phyloP scores from a whole-genome alignment of 1,140 invertebrate genomes.

The Drosophila tropicalis region DNA sequence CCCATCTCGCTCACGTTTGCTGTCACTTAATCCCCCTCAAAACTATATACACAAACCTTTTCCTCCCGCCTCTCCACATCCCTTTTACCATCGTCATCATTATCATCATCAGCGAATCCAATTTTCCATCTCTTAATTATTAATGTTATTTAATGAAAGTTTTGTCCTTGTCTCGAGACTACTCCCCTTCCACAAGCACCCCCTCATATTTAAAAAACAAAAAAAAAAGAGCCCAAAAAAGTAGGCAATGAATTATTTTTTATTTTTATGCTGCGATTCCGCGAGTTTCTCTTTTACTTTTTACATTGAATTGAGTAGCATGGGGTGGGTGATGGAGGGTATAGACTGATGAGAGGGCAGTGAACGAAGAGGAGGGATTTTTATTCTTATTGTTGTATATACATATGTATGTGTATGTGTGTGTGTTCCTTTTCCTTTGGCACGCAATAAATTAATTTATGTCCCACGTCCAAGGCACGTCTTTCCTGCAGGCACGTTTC shows the following conservation, averaged over 20 bases:
- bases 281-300: slow-evolving; percentile 49
- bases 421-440: slow-evolving; percentile 60
- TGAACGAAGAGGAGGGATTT: not conserved
- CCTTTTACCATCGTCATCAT: not conserved
- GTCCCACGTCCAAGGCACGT: slow-evolving; percentile 74
- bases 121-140: slow-evolving; percentile 68
- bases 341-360: not conserved
- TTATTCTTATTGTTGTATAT: slow-evolving; percentile 31
- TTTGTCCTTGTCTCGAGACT: slow-evolving; percentile 29
- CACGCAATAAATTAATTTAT: slow-evolving; percentile 82
- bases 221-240: slow-evolving; percentile 34
- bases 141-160: slow-evolving; percentile 72
- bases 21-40: not conserved
- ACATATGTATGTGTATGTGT: slow-evolving; percentile 28
- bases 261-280: slow-evolving; percentile 56
- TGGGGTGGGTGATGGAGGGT: not conserved
- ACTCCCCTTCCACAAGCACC: not conserved
- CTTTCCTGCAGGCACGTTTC: slow-evolving; percentile 67
- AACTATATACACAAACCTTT: too few relatives aligned
- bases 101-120: slow-evolving; percentile 1
- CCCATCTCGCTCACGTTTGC: not conserved
- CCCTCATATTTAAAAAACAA: too few relatives aligned
- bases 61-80: not conserved
- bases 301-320: slow-evolving; percentile 7
- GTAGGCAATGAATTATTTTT: slow-evolving; percentile 75